Conservation (phyloP, 2,113 vertebrate species). For the Clupea harengus region DNA sequence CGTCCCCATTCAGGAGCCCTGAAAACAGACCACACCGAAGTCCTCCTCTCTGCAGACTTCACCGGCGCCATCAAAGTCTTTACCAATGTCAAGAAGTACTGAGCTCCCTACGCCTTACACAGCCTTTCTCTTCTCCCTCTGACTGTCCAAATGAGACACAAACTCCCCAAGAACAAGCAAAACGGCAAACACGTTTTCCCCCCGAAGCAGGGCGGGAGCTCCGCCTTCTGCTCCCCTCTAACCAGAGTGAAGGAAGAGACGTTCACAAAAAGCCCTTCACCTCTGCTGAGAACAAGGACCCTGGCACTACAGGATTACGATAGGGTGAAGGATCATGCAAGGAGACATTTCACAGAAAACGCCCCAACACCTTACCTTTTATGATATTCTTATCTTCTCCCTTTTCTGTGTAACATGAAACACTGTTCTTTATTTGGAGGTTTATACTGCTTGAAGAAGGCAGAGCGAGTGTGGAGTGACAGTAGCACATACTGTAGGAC, state of each 20-base stretch:
- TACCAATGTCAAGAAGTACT: conserved; percentile 92
- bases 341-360: neutral
- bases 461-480: neutral
- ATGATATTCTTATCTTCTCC: conserved; percentile 34
- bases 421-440: conserved; percentile 33
- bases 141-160: neutral
- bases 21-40: conserved; percentile 93
- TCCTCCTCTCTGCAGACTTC: conserved; percentile 96
- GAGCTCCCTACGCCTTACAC: conserved; percentile 45
- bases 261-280: conserved; percentile 26
- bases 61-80: conserved; percentile 99
- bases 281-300: conserved; percentile 51
- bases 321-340: conserved; percentile 36
- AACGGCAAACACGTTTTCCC: neutral
- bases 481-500: neutral
- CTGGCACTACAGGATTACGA: conserved; percentile 34
- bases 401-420: conserved; percentile 7
- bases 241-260: conserved; percentile 34
- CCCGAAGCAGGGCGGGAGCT: conserved; percentile 23
- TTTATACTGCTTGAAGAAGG: conserved; percentile 51
- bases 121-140: neutral
- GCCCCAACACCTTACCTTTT: conserved; percentile 31
- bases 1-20: conserved; percentile 75
- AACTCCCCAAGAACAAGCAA: neutral
- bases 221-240: conserved; percentile 21